A percentile compares a stretch with the other conserved stretches of the same genome.
These are phyloP conservation scores for Eulemur rufifrons DNA, from an alignment of 2,113 vertebrate genomes.

Conservation along the genomic window DNA sequence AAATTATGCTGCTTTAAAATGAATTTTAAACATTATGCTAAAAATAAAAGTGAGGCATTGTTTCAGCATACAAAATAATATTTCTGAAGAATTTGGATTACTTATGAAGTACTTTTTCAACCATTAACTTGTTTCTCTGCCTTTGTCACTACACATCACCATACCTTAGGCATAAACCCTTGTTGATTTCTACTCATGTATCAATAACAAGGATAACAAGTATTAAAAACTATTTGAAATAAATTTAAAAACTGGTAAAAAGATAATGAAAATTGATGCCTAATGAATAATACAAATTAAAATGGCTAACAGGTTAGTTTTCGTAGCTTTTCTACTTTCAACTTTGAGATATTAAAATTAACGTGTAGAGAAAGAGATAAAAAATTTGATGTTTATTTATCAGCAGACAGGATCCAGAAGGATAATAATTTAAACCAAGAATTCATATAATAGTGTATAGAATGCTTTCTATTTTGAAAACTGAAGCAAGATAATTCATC, in stretches of 20 bases:
- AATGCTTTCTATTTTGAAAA: constrained; percentile 64
- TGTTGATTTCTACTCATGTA: not conserved
- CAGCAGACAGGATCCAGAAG: not conserved
- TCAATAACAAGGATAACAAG: not conserved
- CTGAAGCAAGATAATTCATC: constrained; percentile 51
- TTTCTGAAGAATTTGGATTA: constrained; percentile 51
- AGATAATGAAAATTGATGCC: constrained; percentile 26
- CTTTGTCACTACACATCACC: not conserved
- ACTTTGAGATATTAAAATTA: constrained; percentile 52
- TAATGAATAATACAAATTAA: constrained; percentile 35
- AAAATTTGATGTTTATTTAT: constrained; percentile 36
- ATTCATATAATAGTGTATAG: constrained; percentile 17
- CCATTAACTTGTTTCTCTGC: not conserved
- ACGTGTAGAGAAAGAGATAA: constrained; percentile 12
- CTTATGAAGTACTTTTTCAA: not conserved
- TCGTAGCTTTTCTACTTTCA: constrained; percentile 21
- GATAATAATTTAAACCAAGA: constrained; percentile 47
- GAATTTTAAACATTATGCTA: constrained; percentile 62
- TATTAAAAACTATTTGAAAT: constrained; percentile 17
- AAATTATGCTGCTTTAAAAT: constrained; percentile 52
- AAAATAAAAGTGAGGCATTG: constrained; percentile 31
- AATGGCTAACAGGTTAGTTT: not conserved
- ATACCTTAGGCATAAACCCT: not conserved
- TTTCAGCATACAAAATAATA: constrained; percentile 15
- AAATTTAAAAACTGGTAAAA: not conserved